Evolutionary conservation across 2,113 vertebrate species (phyloP).

Genomic region (Chascanopsetta lugubris): DNA sequence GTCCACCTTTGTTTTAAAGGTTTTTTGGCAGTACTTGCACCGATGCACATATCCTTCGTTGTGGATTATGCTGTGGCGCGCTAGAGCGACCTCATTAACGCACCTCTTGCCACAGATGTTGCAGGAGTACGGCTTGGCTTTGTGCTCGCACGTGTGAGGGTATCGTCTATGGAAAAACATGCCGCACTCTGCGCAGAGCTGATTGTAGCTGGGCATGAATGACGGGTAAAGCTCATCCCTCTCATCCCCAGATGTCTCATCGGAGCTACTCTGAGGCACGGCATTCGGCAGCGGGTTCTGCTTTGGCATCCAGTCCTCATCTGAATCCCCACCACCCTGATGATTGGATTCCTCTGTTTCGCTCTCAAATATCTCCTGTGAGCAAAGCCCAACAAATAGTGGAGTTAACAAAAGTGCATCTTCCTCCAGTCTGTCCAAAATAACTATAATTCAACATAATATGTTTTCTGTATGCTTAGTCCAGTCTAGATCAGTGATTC

Average conservation of each 20-base stretch:
- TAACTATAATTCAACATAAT: too few relatives aligned
- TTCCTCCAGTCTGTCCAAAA: neutral
- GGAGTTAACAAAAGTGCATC: too few relatives aligned
- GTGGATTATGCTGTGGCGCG: neutral
- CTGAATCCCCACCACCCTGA: neutral
- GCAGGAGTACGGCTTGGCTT: neutral
- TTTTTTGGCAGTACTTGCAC: neutral
- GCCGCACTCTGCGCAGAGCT: neutral
- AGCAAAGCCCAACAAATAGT: neutral
- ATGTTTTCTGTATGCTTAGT: too few relatives aligned
- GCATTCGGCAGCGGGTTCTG: neutral
- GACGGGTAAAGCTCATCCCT: neutral
- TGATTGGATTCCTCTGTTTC: neutral
- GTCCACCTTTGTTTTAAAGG: neutral
- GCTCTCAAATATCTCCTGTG: neutral
- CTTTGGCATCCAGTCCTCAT: neutral
- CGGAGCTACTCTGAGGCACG: neutral
- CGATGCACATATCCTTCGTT: neutral
- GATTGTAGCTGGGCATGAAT: neutral
- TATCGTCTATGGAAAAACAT: neutral
- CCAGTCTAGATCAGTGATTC: too few relatives aligned
- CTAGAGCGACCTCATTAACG: neutral
- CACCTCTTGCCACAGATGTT: neutral
- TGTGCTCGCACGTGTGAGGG: neutral
- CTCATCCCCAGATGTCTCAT: neutral